Evolutionary conservation across 2,888 invertebrate genomes (phyloP), one percentile per base, ranked within the genome.

Genomic region (Lycocerus yunnanus): DNA sequence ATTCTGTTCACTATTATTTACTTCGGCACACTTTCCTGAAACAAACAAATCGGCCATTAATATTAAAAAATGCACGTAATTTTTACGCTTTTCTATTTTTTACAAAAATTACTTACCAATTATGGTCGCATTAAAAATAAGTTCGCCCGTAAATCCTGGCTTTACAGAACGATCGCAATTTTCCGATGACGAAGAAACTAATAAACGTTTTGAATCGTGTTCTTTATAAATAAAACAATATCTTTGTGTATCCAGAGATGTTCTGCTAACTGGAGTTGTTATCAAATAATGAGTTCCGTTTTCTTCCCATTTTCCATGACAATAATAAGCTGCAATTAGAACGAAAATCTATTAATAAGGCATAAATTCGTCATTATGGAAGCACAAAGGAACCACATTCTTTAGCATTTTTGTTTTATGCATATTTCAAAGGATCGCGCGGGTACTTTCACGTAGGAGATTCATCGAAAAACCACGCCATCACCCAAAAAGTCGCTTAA

Each of bases 271-370:
- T 16, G 94, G 94, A 69, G 94, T 93, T 72, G 94, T 93, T 85
- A 96, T 95, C 81, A 96, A 92, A 87, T 93, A 96, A 84, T 94
- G 93, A 71, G 94, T 94, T 79, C 94, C 94, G 85, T 93, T 93
- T 86, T 96, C 96, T 83, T 93, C 92, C 96, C 96, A 96, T 65
- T 94, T 92, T 68, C 96, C 96, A 86, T 96, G 96, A 86, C 96
- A 96, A 59, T 94, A 94, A 88, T 96, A 96, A 75, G 94, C 96
- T 95, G 88, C 43, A 43, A 43, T 43, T 43, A 43, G 43, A 43
- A 6, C n/a, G 43, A 43, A 43, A 43, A 43, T 43, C 43, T 43
- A 43, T 43, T 43, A 43, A 8, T n/a, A n/a, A n/a, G 43, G n/a
- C 6, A 43, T 8, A 43, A 43, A 43, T n/a, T 43, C 43, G 43